Conservation (phyloP, 2,113 vertebrate species). For the Apteryx owenii region DNA sequence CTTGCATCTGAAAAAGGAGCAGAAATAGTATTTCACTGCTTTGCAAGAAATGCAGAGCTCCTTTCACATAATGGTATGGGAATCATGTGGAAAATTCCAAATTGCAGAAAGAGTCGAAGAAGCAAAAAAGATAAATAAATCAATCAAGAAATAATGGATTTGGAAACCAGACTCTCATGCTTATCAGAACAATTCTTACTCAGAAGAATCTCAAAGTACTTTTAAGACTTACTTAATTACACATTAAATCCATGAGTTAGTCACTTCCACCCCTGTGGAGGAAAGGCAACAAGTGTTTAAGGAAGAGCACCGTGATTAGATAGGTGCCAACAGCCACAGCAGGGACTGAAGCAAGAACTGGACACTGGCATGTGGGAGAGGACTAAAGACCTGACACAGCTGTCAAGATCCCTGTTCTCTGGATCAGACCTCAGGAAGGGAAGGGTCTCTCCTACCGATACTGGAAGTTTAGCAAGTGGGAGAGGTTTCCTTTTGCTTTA, state of each 20-base stretch:
- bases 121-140: not conserved
- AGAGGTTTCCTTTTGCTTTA: not conserved
- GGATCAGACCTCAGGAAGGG: not conserved
- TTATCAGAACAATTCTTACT: not conserved
- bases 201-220: conserved; percentile 4
- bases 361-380: fast-evolving
- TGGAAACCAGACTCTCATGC: not conserved
- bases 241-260: not conserved
- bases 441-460: not conserved
- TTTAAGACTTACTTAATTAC: conserved; percentile 14
- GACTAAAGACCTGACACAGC: not conserved
- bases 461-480: not conserved
- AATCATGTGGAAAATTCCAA: not conserved
- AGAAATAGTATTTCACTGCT: not conserved
- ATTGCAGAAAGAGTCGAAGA: not conserved
- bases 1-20: conserved; percentile 82
- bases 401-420: not conserved
- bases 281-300: not conserved
- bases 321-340: not conserved
- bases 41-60: not conserved
- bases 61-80: fast-evolving
- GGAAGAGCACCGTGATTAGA: not conserved
- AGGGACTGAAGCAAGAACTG: not conserved
- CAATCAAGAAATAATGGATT: not conserved
- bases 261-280: not conserved